Evolutionary conservation across 2,888 invertebrate genomes (phyloP).

Genomic region (Argyresthia albistria): DNA sequence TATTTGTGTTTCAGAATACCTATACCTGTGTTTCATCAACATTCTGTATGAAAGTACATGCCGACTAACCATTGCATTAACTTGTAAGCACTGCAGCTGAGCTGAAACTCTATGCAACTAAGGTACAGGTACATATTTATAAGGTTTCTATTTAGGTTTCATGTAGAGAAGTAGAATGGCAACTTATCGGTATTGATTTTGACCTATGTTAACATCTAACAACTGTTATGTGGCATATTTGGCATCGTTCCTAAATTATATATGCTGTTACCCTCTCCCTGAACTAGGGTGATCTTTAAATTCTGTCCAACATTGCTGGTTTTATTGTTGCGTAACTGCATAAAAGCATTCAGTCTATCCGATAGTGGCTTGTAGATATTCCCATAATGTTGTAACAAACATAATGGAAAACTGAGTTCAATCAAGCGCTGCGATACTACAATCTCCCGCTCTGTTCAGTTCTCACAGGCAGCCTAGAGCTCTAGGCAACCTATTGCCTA

Average conservation of each 20-base stretch:
- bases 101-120: background rate
- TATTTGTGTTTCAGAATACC: no score
- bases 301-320: no score
- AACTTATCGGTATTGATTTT: no score
- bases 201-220: no score
- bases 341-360: no score
- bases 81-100: background rate
- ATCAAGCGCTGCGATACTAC: conserved; percentile 21
- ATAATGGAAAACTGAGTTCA: conserved; percentile 19
- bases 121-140: background rate
- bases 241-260: no score
- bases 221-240: no score
- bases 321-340: no score
- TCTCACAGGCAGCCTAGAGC: conserved; percentile 48
- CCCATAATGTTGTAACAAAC: conserved; percentile 4
- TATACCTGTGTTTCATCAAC: no score
- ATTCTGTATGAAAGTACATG: no score
- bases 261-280: no score
- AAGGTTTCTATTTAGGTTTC: conserved; percentile 6
- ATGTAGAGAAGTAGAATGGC: background rate
- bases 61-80: background rate
- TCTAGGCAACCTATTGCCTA: conserved; percentile 16
- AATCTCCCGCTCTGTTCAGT: conserved; percentile 39
- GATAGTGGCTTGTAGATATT: background rate
- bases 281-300: no score